phyloP scores from a whole-genome alignment of 2,888 invertebrate genomes.

The Toxonevra muliebris region DNA sequence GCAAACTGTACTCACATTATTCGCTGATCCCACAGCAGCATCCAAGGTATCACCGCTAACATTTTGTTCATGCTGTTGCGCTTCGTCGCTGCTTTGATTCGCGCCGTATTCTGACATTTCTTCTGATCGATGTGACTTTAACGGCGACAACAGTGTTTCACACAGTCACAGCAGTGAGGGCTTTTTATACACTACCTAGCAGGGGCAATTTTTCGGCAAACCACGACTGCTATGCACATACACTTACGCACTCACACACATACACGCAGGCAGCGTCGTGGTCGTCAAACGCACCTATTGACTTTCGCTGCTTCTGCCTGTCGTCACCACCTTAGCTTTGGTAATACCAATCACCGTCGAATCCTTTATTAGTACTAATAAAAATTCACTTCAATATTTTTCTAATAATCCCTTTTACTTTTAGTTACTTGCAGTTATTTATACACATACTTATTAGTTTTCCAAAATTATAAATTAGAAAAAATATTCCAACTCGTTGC shows the following conservation, averaged over 20 bases:
- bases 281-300: background rate
- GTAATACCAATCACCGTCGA: background rate
- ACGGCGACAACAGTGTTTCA: conserved; percentile 16
- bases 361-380: background rate
- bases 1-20: conserved; percentile 42
- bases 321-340: background rate
- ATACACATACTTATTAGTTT: conserved; percentile 22
- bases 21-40: conserved; percentile 35
- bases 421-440: background rate
- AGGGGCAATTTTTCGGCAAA: conserved; percentile 8
- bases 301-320: background rate
- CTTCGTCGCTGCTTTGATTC: conserved; percentile 33
- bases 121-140: conserved; percentile 4
- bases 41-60: conserved; percentile 35
- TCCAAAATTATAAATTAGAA: conserved; percentile 14
- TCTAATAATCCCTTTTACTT: background rate
- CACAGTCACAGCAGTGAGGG: conserved; percentile 18
- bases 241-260: conserved; percentile 15
- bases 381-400: background rate
- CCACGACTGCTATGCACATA: conserved; percentile 20
- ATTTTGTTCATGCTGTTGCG: conserved; percentile 32
- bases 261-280: background rate
- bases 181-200: conserved; percentile 28
- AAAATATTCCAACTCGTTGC: conserved; percentile 35
- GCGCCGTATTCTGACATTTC: conserved; percentile 39